Base-by-base conservation (phyloP, 1,140 invertebrate species). In the Pseudomyrmex cubaensis region DNA sequence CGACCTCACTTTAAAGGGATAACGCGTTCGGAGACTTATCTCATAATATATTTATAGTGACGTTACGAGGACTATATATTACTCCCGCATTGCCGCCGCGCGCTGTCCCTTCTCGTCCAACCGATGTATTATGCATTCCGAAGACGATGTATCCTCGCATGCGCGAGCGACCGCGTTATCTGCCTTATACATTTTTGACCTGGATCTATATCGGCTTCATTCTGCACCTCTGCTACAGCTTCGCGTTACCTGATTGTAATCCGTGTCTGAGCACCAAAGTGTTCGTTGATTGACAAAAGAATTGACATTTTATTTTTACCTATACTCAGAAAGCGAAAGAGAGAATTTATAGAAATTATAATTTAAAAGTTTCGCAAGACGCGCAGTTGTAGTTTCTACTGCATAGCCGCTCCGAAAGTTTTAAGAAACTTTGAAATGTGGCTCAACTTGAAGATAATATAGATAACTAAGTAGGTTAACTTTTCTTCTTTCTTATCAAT, bases 31-130 rank as follows among this genome's bases (percentile, higher is more conserved):
- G 63, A 76, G 87, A 89, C 87, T 89, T 89, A 89, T 88, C 87
- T 86, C 84, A 84, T 89, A 88, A 89, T 84, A 84, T 88, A 89
- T 89, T 89, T 89, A 89, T 85, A 87, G 74, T 77, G 85, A 61
- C 80, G 73, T 83, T 88, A 77, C 80, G 54, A 72, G 62, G 80
- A 64, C 78, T 84, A 84, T 89, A 88, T 88, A 89, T 89, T 88
- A 84, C 72, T 20, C 17, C 57, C 73, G 54, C 76, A 80, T 80
- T 73, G 59, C 85, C 35, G 50, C 54, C 17, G 25, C 64, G 10
- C 44, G 56, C 63, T 63, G 50, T 80, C 63, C 48, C 57, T 62
- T 50, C 82, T 46, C 13, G 50, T 25, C 48, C n/a, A 15, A 9
- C 69, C 48, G 70, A 88, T 88, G 56, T 70, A 88, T 88, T 88